Percentiles rank a stretch among this genome's conserved stretches.
Evolutionary conservation across 2,113 vertebrate species (phyloP).

Genomic region (Osmerus eperlanus): DNA sequence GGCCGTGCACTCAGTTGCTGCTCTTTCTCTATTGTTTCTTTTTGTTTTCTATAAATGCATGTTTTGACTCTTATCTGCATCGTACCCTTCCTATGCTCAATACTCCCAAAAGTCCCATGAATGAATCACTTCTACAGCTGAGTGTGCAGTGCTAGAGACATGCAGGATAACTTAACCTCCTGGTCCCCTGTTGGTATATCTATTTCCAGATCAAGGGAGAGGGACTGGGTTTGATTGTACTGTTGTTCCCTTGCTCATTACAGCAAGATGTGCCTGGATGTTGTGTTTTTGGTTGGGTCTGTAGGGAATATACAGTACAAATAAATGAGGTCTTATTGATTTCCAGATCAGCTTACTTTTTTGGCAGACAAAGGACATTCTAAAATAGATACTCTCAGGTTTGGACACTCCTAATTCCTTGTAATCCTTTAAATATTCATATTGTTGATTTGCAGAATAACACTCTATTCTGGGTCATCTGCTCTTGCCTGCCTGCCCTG

Average conservation of each 20-base stretch:
- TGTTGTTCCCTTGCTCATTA: conserved; percentile 33
- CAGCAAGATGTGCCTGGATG: conserved; percentile 34
- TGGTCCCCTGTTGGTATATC: not conserved
- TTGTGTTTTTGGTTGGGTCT: conserved; percentile 23
- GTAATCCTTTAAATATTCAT: not conserved
- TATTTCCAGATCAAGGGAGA: conserved; percentile 27
- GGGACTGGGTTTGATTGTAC: conserved; percentile 21
- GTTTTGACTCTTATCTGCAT: too few relatives aligned
- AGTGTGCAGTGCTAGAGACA: too few relatives aligned
- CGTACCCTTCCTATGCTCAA: too few relatives aligned
- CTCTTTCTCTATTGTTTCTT: too few relatives aligned
- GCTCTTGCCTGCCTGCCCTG: not conserved
- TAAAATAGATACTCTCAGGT: not conserved
- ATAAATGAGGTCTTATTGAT: conserved; percentile 46
- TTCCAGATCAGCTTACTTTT: conserved; percentile 25
- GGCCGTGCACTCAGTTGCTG: too few relatives aligned
- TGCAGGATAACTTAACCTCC: too few relatives aligned
- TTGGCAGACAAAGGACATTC: conserved; percentile 24
- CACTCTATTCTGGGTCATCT: not conserved
- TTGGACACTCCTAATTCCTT: not conserved
- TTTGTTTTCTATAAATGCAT: too few relatives aligned
- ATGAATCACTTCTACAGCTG: too few relatives aligned
- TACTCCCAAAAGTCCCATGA: too few relatives aligned
- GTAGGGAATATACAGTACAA: conserved; percentile 25
- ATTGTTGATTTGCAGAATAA: not conserved